A percentile compares a stretch with the other conserved stretches of the same genome.
phyloP scores from a whole-genome alignment of 2,113 vertebrate species.

The Hippocampus guttulatus region DNA sequence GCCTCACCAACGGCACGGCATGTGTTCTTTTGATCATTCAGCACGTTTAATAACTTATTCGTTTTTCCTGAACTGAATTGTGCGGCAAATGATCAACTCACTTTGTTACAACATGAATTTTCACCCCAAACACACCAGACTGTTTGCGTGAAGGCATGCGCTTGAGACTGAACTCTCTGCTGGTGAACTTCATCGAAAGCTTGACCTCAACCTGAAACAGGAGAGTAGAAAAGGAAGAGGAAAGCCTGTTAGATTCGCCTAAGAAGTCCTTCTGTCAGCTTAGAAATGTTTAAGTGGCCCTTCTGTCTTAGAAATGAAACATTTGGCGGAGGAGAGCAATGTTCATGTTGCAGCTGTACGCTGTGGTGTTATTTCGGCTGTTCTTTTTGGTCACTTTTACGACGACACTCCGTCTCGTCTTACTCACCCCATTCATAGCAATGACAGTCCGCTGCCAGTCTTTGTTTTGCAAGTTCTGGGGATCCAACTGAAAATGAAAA shows the following conservation, averaged over 20 bases:
- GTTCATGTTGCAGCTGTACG: too few relatives aligned
- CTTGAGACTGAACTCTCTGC: slow-evolving; percentile 94
- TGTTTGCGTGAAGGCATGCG: slow-evolving; percentile 91
- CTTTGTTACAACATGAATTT: slow-evolving; percentile 93
- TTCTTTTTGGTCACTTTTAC: too few relatives aligned
- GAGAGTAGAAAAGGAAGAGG: not conserved
- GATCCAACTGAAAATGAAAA: slow-evolving; percentile 79
- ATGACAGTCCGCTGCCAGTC: slow-evolving; percentile 95
- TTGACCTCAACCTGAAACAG: slow-evolving; percentile 87
- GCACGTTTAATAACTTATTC: not conserved
- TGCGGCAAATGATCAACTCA: slow-evolving; percentile 63
- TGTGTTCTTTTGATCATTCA: not conserved
- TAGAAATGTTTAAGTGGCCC: not conserved
- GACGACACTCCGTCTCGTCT: not conserved
- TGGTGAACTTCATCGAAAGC: slow-evolving; percentile 93
- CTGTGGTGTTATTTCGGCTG: not conserved
- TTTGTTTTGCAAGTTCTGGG: slow-evolving; percentile 85
- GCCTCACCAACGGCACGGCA: not conserved
- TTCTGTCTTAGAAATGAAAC: not conserved
- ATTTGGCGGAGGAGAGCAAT: not conserved
- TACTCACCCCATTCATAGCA: slow-evolving; percentile 88
- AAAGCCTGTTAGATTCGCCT: not conserved
- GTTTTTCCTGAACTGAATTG: not conserved
- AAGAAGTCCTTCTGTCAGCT: not conserved
- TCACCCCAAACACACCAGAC: slow-evolving; percentile 93